These are phyloP conservation scores for Thymallus thymallus DNA, from an alignment of 2,113 vertebrate genomes.

Conservation along the genomic window DNA sequence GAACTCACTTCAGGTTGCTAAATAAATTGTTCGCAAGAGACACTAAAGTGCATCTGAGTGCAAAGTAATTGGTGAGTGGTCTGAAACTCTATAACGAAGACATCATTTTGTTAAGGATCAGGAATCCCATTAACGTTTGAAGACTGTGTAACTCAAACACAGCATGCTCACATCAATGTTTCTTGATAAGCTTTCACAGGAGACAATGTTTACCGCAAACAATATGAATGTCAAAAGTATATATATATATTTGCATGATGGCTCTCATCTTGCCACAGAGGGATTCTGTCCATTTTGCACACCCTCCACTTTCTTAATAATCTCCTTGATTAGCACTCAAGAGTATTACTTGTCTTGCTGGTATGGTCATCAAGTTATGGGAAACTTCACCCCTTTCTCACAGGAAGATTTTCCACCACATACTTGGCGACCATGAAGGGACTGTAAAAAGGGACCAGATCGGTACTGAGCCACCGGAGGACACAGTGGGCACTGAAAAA, in stretches of 20 bases:
- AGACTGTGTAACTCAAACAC: slow-evolving; percentile 2
- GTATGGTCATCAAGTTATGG: neutral
- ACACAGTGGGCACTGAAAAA: too few relatives aligned
- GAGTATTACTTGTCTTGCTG: slow-evolving; percentile 9
- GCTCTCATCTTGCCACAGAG: neutral
- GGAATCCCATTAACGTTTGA: slow-evolving; percentile 24
- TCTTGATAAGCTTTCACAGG: neutral
- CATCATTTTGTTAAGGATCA: slow-evolving; percentile 16
- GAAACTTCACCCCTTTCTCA: neutral
- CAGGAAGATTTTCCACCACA: too few relatives aligned
- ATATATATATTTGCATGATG: neutral
- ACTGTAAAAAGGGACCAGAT: too few relatives aligned
- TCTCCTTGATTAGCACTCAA: neutral
- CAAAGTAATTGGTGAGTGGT: slow-evolving; percentile 7
- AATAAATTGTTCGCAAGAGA: slow-evolving; percentile 12
- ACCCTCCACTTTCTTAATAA: slow-evolving; percentile 3
- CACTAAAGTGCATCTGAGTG: slow-evolving; percentile 16
- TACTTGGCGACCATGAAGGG: too few relatives aligned
- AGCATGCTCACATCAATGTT: neutral
- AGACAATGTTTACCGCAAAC: neutral
- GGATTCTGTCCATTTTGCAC: neutral
- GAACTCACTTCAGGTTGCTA: neutral
- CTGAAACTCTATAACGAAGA: slow-evolving; percentile 2
- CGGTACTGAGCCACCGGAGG: too few relatives aligned
- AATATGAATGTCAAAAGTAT: slow-evolving; percentile 3